A percentile compares a stretch with the other conserved stretches of the same genome.
These are phyloP conservation scores for Tamias sibiricus DNA, from an alignment of 2,113 vertebrate species.

Conservation along the genomic window DNA sequence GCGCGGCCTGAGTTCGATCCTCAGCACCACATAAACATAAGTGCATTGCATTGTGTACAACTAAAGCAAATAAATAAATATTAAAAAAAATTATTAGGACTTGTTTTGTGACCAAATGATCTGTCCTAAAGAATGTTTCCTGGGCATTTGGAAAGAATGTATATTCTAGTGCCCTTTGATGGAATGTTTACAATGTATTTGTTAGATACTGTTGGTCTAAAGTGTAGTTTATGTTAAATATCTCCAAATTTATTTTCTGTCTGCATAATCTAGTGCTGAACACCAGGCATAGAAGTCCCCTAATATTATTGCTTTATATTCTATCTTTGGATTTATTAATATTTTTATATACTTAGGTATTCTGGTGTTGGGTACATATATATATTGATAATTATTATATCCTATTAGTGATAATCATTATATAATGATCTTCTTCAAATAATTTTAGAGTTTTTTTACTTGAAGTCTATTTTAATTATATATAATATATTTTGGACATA, in stretches of 20 bases:
- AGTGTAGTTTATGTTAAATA: neutral
- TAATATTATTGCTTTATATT: neutral
- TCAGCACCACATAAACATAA: too few species aligned
- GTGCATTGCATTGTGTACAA: too few species aligned
- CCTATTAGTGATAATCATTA: neutral
- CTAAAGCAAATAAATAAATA: too few species aligned
- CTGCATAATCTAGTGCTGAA: neutral
- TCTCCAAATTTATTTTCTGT: neutral
- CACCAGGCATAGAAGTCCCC: too few species aligned
- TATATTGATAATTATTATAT: neutral
- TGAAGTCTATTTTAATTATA: neutral
- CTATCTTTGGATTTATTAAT: neutral
- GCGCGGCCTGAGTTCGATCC: too few species aligned
- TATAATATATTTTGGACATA: too few species aligned
- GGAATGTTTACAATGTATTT: neutral
- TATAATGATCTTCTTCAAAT: neutral
- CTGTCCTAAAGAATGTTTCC: neutral
- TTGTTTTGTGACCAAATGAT: neutral
- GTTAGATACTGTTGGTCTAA: neutral
- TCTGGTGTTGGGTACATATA: neutral
- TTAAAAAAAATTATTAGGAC: neutral
- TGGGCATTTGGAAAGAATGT: neutral
- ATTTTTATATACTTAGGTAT: neutral
- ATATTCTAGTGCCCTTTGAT: neutral
- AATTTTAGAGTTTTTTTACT: neutral